phyloP scores from a whole-genome alignment of 1,140 invertebrate genomes.

The Drosophila tani region DNA sequence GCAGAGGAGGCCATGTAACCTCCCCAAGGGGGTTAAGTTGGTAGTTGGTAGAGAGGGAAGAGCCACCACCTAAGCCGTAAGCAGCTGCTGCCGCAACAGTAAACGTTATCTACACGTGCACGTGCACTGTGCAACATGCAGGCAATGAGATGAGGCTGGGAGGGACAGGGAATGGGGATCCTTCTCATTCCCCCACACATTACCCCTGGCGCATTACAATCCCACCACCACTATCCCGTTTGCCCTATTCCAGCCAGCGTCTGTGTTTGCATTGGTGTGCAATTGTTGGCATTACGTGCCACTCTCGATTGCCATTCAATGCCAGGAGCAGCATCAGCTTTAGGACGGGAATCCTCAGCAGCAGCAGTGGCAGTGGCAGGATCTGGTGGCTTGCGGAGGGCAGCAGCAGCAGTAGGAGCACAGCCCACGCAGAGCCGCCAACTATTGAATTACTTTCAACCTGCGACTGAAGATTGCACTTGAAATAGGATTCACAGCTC shows the following conservation, averaged over 20 bases:
- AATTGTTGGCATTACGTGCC: constrained; percentile 83
- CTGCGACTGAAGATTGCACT: constrained; percentile 82
- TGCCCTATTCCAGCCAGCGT: constrained; percentile 25
- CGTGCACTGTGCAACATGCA: constrained; percentile 79
- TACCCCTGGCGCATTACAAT: constrained; percentile 33
- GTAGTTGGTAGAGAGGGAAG: neutral
- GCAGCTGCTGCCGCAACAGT: constrained; percentile 51
- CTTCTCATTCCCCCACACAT: neutral
- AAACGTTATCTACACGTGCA: constrained; percentile 73
- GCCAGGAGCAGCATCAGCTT: constrained; percentile 46
- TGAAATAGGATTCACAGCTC: constrained; percentile 83
- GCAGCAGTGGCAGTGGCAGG: constrained; percentile 2
- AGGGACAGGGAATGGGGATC: neutral
- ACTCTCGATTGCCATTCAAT: constrained; percentile 83
- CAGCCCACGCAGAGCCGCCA: constrained; percentile 59
- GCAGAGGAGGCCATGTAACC: neutral
- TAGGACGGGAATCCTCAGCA: constrained; percentile 32
- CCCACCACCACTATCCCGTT: constrained; percentile 24
- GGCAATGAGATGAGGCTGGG: constrained; percentile 60
- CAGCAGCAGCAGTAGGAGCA: constrained; percentile 17
- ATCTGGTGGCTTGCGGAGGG: constrained; percentile 3
- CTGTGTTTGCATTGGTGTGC: constrained; percentile 76
- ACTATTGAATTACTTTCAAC: constrained; percentile 82
- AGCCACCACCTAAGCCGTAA: constrained; percentile 40
- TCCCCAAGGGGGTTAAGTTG: constrained; percentile 14